Evolutionary conservation across 2,888 invertebrate species (phyloP).

Genomic region (Pandemis heparana): DNA sequence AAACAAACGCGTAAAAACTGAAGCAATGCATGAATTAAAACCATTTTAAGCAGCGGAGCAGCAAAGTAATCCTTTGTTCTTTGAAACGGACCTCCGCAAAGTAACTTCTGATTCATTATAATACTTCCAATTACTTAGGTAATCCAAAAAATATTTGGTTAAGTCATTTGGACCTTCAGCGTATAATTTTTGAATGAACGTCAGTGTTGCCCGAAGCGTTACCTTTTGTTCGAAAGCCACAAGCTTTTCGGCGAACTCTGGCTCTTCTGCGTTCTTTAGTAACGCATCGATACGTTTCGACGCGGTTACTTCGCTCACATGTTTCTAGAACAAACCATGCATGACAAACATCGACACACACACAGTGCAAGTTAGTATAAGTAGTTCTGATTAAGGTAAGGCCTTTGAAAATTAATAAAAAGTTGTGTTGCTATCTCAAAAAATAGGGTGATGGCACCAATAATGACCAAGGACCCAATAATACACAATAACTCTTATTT

Average conservation of each 20-base stretch:
- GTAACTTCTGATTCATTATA: too few relatives aligned
- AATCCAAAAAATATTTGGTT: too few relatives aligned
- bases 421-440: too few relatives aligned
- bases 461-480: too few relatives aligned
- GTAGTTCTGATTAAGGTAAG: conserved; percentile 13
- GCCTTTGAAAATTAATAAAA: background rate
- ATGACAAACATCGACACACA: conserved; percentile 61
- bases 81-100: too few relatives aligned
- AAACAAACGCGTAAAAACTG: too few relatives aligned
- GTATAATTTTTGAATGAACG: conserved; percentile 23
- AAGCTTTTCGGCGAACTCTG: conserved; percentile 81
- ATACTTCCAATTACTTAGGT: too few relatives aligned
- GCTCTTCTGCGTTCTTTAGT: conserved; percentile 73
- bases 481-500: too few relatives aligned
- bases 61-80: too few relatives aligned
- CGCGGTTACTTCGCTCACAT: conserved; percentile 69
- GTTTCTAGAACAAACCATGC: conserved; percentile 81
- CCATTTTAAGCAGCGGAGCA: too few relatives aligned
- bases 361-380: conserved; percentile 66
- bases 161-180: background rate
- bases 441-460: too few relatives aligned
- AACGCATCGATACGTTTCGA: conserved; percentile 69
- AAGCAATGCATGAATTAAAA: too few relatives aligned
- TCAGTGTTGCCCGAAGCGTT: conserved; percentile 61
- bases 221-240: conserved; percentile 81